Evolutionary conservation across 2,888 invertebrate species (phyloP), one percentile per base, ranked within the genome.

Genomic region (Nomada fucata): DNA sequence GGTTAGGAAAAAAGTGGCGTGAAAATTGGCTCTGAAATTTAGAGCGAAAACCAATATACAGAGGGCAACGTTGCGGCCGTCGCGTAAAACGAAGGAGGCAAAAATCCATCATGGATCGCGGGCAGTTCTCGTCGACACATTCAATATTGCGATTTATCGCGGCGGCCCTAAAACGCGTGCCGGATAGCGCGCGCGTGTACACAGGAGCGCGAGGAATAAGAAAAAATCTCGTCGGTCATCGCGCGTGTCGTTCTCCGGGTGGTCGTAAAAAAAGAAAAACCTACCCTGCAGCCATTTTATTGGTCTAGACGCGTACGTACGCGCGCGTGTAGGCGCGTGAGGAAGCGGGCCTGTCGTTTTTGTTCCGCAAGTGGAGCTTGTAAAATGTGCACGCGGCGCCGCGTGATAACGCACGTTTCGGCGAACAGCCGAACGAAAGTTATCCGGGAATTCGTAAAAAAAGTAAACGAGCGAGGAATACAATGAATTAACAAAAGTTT

Each of bases 111-210:
- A 57, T 63, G 50, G 53, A 18, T 15, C 13, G 42, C 7, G 3
- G 0, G 15, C 47, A 26, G 20, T 67, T 53, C n/a, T 11, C n/a
- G 29, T 9, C 53, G 63, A 52, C 52, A 18, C 70, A 61, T 74
- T 82, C 79, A 74, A 74, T 79, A 75, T 70, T 29, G 67, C 60
- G 74, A 75, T 79, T 67, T 67, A 79, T 64, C 53, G 53, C 11
- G 23, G 20, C 23, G 7, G n/a, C 55, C 57, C 67, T 68, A 59
- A 75, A 82, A 63, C 69, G 36, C 18, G 42, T 36, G 15, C n/a
- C 47, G n/a, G 63, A 18, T 50, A 26, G 23, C 23, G 42, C 52
- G 65, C 4, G 57, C 11, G 36, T 10, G 52, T 5, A 13, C 5
- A 11, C 13, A 7, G 47, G 20, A 20, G 10, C 53, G 13, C 3